Evolutionary conservation across 2,113 vertebrate genomes (phyloP), one percentile per base, ranked within the genome.

Genomic region (Balaenoptera acutorostrata): DNA sequence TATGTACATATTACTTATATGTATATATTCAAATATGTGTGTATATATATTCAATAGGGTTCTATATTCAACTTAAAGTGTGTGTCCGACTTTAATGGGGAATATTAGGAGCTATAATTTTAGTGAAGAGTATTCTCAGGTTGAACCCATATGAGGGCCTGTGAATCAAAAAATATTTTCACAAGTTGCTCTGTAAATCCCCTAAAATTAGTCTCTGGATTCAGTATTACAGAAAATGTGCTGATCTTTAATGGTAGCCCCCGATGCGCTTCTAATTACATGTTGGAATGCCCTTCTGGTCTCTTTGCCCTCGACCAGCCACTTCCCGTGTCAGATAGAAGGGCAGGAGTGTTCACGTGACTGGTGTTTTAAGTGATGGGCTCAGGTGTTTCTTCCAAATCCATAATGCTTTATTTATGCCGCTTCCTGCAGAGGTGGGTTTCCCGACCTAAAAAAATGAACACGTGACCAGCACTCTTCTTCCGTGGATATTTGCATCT

Each of bases 111-210:
- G 20, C 29, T 81, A 29, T 20, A n/a, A n/a, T 23, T 88, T 88
- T 66, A 66, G 18, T 64, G 18, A 66, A 74, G 61, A 49, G 21
- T 92, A 21, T 92, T 88, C n/a, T 90, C 36, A 84, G 90, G 11
- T 33, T 41, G 85, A 93, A 33, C 9, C 59, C 25, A 27, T 55
- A n/a, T 55, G 55, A 93, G 36, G 83, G 23, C 11, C 85, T 92
- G 57, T 95, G 49, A 84, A 57, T 97, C 18, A 88, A 90, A 96
- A 44, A 0, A 5, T 27, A 63, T 95, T 97, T 97, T 97, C 49
- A 20, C 7, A 87, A 87, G 87, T n/a, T 92, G 18, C 90, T 85
- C 96, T 97, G n/a, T 90, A 96, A 97, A 85, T n/a, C 52, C 31
- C 93, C 92, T 68, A n/a, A 96, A 71, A 97, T 68, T 63, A 85